phyloP scores from a whole-genome alignment of 2,797 vertebrate genomes.

The Oophaga sylvatica region DNA sequence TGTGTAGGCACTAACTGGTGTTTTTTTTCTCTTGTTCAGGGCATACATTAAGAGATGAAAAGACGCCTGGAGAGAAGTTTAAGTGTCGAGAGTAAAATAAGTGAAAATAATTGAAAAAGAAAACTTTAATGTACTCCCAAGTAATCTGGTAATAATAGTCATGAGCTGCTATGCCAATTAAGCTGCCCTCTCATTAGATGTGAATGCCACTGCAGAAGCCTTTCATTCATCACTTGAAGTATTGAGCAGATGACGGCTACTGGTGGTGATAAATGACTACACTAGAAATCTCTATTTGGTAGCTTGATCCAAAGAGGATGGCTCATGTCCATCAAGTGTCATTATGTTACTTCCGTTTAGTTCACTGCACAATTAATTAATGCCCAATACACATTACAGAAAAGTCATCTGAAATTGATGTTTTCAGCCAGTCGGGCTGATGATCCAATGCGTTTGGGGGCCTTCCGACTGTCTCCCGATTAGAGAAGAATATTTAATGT shows the following conservation, averaged over 20 bases:
- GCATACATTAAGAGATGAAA: neutral
- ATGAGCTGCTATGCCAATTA: slow-evolving; percentile 8
- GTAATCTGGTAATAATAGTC: slow-evolving; percentile 15
- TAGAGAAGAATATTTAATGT: too few relatives aligned
- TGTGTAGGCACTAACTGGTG: neutral
- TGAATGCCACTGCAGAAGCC: neutral
- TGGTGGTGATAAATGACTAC: neutral
- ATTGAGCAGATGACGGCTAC: neutral
- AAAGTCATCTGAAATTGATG: neutral
- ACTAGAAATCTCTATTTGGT: neutral
- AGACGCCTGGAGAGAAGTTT: neutral
- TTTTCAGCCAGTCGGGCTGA: too few relatives aligned
- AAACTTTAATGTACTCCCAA: neutral
- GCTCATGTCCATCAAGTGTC: neutral
- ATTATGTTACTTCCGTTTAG: neutral
- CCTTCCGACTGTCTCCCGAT: too few relatives aligned
- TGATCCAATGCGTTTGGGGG: too few relatives aligned
- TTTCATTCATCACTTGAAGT: slow-evolving; percentile 9
- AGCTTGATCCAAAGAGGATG: neutral
- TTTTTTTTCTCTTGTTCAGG: neutral
- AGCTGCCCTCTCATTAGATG: neutral
- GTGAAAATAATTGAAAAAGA: slow-evolving; percentile 23
- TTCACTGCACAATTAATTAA: neutral
- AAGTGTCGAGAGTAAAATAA: slow-evolving; percentile 10
- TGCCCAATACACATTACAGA: too few relatives aligned